phyloP scores from a whole-genome alignment of 2,888 invertebrate genomes.

The Corythucha ciliata region DNA sequence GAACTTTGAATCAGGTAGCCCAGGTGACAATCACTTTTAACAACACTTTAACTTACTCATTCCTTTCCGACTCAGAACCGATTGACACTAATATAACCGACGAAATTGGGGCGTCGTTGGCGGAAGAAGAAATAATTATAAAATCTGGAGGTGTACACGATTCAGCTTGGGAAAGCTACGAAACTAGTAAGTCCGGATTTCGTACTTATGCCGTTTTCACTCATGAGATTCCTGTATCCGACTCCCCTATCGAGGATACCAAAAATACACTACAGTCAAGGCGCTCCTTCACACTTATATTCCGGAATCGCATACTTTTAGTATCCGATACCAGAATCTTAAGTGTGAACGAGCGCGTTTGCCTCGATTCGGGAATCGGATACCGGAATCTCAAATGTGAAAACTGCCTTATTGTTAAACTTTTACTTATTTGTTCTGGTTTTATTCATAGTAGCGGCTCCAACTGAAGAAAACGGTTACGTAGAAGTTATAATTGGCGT shows the following conservation, averaged over 20 bases:
- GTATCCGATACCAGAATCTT: no score
- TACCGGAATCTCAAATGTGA: no score
- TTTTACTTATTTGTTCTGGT: no score
- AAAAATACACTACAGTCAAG: no score
- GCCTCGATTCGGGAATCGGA: no score
- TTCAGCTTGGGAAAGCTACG: conserved; percentile 46
- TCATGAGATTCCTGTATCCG: no score
- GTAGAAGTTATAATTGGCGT: conserved; percentile 55
- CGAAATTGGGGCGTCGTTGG: conserved; percentile 44
- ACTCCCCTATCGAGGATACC: no score
- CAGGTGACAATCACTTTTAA: not conserved
- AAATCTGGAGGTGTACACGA: conserved; percentile 45
- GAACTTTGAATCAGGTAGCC: conserved; percentile 50
- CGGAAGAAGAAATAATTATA: conserved; percentile 47
- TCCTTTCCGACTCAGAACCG: conserved; percentile 25
- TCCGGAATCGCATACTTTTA: no score
- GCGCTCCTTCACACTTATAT: no score
- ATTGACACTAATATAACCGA: conserved; percentile 45
- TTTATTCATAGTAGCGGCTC: conserved; percentile 51
- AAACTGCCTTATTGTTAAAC: no score
- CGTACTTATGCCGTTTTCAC: no score
- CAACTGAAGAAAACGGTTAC: conserved; percentile 50
- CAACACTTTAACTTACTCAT: not conserved
- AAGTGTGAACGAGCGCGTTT: no score
- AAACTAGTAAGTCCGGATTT: conserved; percentile 47